These are phyloP conservation scores for Lamellibrachia luymesi DNA, from an alignment of 1,140 invertebrate genomes.

Conservation along the genomic window DNA sequence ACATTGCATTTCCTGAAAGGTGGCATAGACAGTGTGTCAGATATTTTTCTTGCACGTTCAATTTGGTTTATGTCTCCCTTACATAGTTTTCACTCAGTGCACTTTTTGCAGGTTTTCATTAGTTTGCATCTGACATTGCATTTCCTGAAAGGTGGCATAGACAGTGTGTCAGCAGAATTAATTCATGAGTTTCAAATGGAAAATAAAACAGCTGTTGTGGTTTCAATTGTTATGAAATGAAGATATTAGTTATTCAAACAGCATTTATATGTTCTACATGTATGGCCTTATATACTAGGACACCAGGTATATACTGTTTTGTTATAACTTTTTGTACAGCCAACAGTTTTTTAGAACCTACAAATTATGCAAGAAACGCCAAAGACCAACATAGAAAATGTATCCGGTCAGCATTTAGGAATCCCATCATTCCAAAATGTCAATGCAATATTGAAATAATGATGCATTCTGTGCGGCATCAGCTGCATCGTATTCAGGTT, in stretches of 20 bases:
- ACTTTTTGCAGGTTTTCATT: not conserved
- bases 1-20: not conserved
- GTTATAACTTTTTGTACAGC: too few species aligned
- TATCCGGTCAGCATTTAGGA: not conserved
- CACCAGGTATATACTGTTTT: too few species aligned
- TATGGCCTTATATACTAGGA: too few species aligned
- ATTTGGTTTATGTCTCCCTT: not conserved
- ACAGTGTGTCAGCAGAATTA: not conserved
- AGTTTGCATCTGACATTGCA: not conserved
- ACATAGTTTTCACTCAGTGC: not conserved
- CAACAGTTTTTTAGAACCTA: too few species aligned
- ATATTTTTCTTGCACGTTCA: not conserved
- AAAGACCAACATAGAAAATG: not conserved
- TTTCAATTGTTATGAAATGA: not conserved
- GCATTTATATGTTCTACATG: too few species aligned
- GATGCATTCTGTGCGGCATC: not conserved
- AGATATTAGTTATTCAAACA: not conserved
- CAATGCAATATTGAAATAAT: not conserved
- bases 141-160: not conserved
- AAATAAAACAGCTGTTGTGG: not conserved
- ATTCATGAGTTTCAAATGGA: not conserved
- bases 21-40: too few species aligned
- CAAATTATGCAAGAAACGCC: not conserved
- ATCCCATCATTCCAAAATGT: not conserved
- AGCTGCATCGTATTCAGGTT: not conserved